These are phyloP conservation scores for Drosophila gunungcola DNA, from an alignment of 1,140 invertebrate species.

Conservation along the genomic window DNA sequence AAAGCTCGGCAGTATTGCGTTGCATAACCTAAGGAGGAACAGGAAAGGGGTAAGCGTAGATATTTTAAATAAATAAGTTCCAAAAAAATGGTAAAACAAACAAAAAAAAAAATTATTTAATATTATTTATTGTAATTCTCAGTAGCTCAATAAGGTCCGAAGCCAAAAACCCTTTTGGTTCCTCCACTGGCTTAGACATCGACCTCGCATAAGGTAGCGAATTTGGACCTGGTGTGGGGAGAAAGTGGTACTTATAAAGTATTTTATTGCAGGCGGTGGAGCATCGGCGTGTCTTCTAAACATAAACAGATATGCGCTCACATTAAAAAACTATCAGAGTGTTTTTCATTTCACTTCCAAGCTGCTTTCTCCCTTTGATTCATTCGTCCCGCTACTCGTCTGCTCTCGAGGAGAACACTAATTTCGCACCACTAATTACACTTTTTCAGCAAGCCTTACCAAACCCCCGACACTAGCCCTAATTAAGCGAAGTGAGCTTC, in stretches of 20 bases:
- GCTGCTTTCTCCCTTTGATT: conserved; percentile 1
- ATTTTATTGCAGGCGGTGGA: background rate
- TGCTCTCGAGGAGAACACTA: conserved; percentile 59
- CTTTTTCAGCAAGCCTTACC: conserved; percentile 23
- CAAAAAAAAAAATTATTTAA: no score
- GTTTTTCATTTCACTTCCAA: conserved; percentile 69
- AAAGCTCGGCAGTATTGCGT: background rate
- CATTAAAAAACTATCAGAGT: conserved; percentile 68
- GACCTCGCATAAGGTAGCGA: background rate
- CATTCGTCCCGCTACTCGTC: conserved; percentile 15
- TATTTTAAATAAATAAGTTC: no score
- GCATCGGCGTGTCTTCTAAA: conserved; percentile 31
- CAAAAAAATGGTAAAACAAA: no score
- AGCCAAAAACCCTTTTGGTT: background rate
- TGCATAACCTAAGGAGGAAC: background rate
- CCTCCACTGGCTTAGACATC: background rate
- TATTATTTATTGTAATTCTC: no score
- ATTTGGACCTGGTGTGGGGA: background rate
- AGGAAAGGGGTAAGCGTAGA: background rate
- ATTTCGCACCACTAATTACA: conserved; percentile 79
- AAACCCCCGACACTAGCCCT: conserved; percentile 27
- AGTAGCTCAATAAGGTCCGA: no score
- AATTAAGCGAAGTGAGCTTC: conserved; percentile 68
- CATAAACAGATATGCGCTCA: conserved; percentile 21
- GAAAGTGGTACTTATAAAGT: background rate